phyloP scores from a whole-genome alignment of 1,140 invertebrate genomes.

The Zaprionus africanus region DNA sequence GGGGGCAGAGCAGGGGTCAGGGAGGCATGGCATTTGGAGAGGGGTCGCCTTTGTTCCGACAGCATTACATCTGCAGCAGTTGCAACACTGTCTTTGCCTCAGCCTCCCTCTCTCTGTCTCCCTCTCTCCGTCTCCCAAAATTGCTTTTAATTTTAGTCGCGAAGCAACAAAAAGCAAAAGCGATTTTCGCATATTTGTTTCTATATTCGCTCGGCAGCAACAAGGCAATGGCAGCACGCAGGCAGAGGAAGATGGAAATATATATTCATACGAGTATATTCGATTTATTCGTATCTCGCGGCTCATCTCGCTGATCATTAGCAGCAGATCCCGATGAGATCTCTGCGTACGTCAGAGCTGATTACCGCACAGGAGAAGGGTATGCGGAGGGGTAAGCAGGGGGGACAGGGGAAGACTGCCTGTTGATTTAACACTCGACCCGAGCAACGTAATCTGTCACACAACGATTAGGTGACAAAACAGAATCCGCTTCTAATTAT shows the following conservation, averaged over 20 bases:
- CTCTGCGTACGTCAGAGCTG: constrained; percentile 29
- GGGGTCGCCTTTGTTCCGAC: constrained; percentile 43
- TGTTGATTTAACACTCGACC: constrained; percentile 13
- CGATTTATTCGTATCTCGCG: constrained; percentile 1
- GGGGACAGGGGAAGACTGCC: neutral
- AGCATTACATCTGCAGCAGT: constrained; percentile 59
- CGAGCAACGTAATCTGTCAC: constrained; percentile 7
- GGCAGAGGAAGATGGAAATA: neutral
- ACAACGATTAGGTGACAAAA: constrained; percentile 22
- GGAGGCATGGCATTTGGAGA: neutral
- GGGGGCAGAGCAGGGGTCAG: neutral
- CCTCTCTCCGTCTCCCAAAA: constrained; percentile 18
- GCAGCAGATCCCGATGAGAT: neutral
- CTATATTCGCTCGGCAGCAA: constrained; percentile 16
- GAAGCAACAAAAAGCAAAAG: neutral
- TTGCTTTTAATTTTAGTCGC: constrained; percentile 15
- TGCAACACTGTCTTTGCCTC: constrained; percentile 23
- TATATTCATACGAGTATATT: neutral
- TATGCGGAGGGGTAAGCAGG: neutral
- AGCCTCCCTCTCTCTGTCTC: constrained; percentile 29
- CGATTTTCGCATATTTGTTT: constrained; percentile 9
- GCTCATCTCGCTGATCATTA: constrained; percentile 7
- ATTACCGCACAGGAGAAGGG: neutral
- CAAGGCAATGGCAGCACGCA: neutral
- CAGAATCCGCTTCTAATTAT: constrained; percentile 4